A percentile compares a stretch with the other conserved stretches of the same genome.
Conservation (phyloP, 2,113 vertebrate genomes). For the Brevimyrus niger region DNA sequence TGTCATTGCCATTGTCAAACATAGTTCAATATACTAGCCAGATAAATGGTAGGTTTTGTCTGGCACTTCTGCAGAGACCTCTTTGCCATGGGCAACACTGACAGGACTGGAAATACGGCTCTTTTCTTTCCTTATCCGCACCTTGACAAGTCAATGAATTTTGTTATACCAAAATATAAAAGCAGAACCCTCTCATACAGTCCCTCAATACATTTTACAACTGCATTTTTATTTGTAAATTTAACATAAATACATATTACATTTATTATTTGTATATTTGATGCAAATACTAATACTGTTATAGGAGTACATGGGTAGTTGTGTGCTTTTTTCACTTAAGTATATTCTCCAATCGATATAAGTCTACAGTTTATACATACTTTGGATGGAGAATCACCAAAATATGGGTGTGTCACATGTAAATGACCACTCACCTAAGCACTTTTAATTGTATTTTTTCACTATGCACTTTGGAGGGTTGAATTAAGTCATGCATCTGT, state of each 20-base stretch:
- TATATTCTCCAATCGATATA: neutral
- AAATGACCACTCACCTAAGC: neutral
- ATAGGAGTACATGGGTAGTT: neutral
- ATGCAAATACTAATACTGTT: neutral
- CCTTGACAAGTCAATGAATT: neutral
- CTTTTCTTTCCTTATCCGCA: neutral
- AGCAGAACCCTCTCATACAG: neutral
- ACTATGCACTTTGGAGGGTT: neutral
- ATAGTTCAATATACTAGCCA: neutral
- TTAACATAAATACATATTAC: neutral
- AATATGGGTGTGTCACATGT: neutral
- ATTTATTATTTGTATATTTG: neutral
- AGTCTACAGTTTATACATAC: neutral
- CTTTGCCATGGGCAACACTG: neutral
- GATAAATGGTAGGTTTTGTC: neutral
- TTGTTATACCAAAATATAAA: neutral
- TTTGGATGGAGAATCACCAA: neutral
- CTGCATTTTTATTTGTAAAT: neutral
- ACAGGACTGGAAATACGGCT: neutral
- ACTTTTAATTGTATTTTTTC: neutral
- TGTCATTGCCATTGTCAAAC: neutral
- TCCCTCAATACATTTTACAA: neutral
- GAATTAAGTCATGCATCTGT: neutral
- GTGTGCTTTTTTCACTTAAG: neutral
- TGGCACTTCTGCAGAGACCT: neutral